Evolutionary conservation across 2,888 invertebrate species (phyloP).

Genomic region (Rosalia funebris): DNA sequence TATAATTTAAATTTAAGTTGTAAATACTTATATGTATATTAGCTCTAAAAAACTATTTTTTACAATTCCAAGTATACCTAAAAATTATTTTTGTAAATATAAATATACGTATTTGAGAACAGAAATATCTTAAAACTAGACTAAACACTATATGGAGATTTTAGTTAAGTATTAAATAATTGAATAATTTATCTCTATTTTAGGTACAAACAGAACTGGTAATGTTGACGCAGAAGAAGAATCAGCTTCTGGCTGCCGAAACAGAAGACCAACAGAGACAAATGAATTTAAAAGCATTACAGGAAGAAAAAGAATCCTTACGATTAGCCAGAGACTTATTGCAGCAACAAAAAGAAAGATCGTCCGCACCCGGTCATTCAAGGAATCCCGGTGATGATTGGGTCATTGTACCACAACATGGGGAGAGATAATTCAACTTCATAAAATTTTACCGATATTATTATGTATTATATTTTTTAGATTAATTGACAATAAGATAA

Average conservation of each 20-base stretch:
- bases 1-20: no score
- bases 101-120: no score
- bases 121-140: no score
- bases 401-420: conserved; percentile 54
- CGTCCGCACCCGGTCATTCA: conserved; percentile 34
- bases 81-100: no score
- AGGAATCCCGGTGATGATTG: conserved; percentile 50
- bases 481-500: no score
- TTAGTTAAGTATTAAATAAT: no score
- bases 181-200: no score
- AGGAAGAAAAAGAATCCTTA: conserved; percentile 70
- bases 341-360: conserved; percentile 71
- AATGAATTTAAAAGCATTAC: conserved; percentile 57
- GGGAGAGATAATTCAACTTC: conserved; percentile 14
- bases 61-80: no score
- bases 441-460: no score
- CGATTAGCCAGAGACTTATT: conserved; percentile 74
- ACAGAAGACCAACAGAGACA: conserved; percentile 63
- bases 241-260: conserved; percentile 76
- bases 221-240: conserved; percentile 80
- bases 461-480: not conserved
- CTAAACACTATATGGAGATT: no score
- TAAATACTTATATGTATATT: no score
- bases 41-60: no score
- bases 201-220: conserved; percentile 85